Percentiles rank a stretch among this genome's conserved stretches.
Evolutionary conservation across 2,888 invertebrate genomes (phyloP).

Genomic region (Cerceris rybyensis): DNA sequence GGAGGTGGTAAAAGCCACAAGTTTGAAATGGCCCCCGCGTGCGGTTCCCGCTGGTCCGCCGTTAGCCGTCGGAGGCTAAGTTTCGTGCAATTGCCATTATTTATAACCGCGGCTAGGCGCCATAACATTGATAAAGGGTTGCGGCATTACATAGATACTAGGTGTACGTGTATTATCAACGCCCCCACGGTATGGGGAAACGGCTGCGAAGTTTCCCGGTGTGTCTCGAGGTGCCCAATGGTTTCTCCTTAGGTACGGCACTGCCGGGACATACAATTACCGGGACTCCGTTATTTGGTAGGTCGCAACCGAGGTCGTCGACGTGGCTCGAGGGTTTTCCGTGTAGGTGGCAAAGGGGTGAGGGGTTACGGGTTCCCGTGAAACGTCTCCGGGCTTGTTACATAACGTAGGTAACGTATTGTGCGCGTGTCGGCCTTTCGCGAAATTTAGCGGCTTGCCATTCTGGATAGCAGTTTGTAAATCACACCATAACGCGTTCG

Average conservation of each 20-base stretch:
- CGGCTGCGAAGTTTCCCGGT: conserved; percentile 62
- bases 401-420: conserved; percentile 41
- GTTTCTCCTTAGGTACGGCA: conserved; percentile 59
- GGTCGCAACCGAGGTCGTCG: conserved; percentile 32
- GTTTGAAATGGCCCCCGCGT: conserved; percentile 56
- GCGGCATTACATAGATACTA: conserved; percentile 74
- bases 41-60: conserved; percentile 56
- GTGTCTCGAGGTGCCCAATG: conserved; percentile 27
- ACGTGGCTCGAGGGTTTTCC: conserved; percentile 20
- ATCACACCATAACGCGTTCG: conserved; percentile 1
- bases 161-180: conserved; percentile 56
- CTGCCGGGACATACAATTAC: conserved; percentile 75
- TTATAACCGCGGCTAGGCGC: conserved; percentile 75
- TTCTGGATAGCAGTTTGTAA: conserved; percentile 5
- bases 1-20: conserved; percentile 59
- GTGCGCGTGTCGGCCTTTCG: conserved; percentile 19
- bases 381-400: conserved; percentile 48
- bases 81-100: conserved; percentile 77
- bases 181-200: conserved; percentile 10
- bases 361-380: background rate
- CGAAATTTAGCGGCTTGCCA: conserved; percentile 34
- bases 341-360: background rate
- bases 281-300: conserved; percentile 58
- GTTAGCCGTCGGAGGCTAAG: conserved; percentile 60
- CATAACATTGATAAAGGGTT: conserved; percentile 80